These are phyloP conservation scores for Alethe castanea DNA, from an alignment of 2,113 vertebrate species.

Conservation along the genomic window DNA sequence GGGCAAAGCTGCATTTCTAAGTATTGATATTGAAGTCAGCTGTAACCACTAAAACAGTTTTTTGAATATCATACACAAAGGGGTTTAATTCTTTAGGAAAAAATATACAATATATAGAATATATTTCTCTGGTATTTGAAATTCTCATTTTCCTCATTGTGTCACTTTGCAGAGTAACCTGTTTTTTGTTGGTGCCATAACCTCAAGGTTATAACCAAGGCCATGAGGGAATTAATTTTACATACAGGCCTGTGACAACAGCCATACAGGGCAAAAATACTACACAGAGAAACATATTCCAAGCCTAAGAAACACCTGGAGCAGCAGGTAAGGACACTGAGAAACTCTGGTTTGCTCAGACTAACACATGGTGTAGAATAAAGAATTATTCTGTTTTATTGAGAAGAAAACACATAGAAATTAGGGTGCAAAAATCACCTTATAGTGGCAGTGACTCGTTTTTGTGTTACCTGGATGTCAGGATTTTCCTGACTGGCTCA, in stretches of 20 bases:
- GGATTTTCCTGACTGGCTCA: background rate
- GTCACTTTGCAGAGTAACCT: slow-evolving; percentile 27
- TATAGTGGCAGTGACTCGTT: slow-evolving; percentile 61
- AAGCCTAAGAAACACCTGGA: background rate
- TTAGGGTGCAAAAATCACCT: background rate
- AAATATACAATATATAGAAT: slow-evolving; percentile 41
- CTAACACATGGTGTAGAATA: background rate
- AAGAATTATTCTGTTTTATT: background rate
- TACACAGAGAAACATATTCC: slow-evolving; percentile 46
- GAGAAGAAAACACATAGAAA: slow-evolving; percentile 8
- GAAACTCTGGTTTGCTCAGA: background rate
- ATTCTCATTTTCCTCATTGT: background rate
- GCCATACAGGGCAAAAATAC: background rate
- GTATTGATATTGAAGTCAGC: background rate
- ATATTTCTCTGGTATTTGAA: slow-evolving; percentile 11
- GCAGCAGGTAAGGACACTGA: background rate
- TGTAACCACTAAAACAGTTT: slow-evolving; percentile 10
- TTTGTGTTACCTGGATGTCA: slow-evolving; percentile 1
- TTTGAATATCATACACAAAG: background rate
- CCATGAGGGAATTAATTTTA: background rate
- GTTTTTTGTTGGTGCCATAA: background rate
- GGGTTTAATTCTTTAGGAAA: background rate
- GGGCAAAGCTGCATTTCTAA: background rate
- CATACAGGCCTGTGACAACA: background rate
- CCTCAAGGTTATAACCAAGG: background rate